Base-by-base conservation (phyloP, 2,888 invertebrate species). In the Pristionchus arcanus region DNA sequence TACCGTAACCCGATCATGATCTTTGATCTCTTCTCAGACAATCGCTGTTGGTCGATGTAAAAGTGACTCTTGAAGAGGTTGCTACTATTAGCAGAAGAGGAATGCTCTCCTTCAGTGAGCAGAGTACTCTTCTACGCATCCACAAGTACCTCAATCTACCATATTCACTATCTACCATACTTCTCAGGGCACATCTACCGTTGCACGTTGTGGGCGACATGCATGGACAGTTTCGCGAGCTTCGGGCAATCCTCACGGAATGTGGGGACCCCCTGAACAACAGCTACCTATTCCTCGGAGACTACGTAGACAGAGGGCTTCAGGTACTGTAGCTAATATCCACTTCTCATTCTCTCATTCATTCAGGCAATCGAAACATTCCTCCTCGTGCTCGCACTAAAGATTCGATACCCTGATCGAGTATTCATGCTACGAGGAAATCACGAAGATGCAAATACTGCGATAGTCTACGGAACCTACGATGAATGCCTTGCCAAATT, bases 391-490 rank as follows among this genome's bases (percentile, higher is more conserved):
- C 89, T 92, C 28, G 90, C 91, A 0, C 68, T 92, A 77, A 91
- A 92, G 85, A 84, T 91, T 55, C 92, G 93, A 19, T 92, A 92
- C 83, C 94, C 94, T 25, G 90, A 91, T 3, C 92, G 91, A 9
- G 77, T 89, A 0, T 89, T 77, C 81, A 31, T 89, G 28, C 85
- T 92, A 34, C 90, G 94, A 34, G 94, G 94, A 21, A 94, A 94
- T 87, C 94, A 94, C 88, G 94, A 94, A 63, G 94, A 94, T 90
- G 91, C 91, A 87, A 94, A 94, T 87, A 94, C 94, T 3, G 91
- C 93, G 53, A 86, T 92, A 71, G 91, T 93, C 0, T 94, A 94
- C 90, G 94, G 94, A 0, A 93, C 94, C 91, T 94, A 93, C 90
- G 94, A 94, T 89, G 94, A 94, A 89, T 92, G 92, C 84, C 55